Evolutionary conservation across 53 echinoderm and acorn worm species (phyloP), one percentile per base, ranked within the genome.

Genomic region (Echinometra lucunter): DNA sequence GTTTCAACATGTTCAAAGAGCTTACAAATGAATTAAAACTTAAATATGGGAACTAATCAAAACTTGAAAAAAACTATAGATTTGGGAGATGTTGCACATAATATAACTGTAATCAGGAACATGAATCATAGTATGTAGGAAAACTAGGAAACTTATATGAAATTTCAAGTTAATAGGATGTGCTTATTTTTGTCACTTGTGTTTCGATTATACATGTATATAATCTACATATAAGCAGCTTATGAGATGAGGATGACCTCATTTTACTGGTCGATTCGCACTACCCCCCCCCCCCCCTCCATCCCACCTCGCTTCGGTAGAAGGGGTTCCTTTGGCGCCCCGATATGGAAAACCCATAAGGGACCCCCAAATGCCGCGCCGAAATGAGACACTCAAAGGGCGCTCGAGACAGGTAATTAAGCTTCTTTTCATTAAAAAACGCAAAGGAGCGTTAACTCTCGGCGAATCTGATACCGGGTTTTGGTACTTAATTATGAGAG

Each of bases 371-470:
- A 81, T 23, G 81, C 81, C 81, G 81, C 81, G 23, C 81, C 81
- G 81, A 81, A 81, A 81, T 81, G 4, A 40, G 44, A 81, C 44
- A 40, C 81, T 10, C 81, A 81, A 40, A 81, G 16, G 44, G 81
- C 81, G 81, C 81, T 23, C 44, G n/a, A 91, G 66, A 91, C 91
- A 72, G 44, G 45, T 92, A 92, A 92, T 92, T 92, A 92, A 92
- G 44, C 45, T 72, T 92, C 92, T 92, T 92, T 92, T 92, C 92
- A 92, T 92, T 92, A 92, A 92, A 92, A 88, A 53, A 88, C 56
- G 88, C 88, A 88, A 55, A 57, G 88, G 53, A 88, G 56, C 88
- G 88, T 88, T 88, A 88, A 40, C 49, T 56, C 55, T 32, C 12
- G 55, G 57, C 6, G 88, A 53, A 88, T 57, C 88, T 57, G 53